Percentiles rank a stretch among this genome's conserved stretches.
Evolutionary conservation across 2,113 vertebrate genomes (phyloP).

Genomic region (Cinclus cinclus): DNA sequence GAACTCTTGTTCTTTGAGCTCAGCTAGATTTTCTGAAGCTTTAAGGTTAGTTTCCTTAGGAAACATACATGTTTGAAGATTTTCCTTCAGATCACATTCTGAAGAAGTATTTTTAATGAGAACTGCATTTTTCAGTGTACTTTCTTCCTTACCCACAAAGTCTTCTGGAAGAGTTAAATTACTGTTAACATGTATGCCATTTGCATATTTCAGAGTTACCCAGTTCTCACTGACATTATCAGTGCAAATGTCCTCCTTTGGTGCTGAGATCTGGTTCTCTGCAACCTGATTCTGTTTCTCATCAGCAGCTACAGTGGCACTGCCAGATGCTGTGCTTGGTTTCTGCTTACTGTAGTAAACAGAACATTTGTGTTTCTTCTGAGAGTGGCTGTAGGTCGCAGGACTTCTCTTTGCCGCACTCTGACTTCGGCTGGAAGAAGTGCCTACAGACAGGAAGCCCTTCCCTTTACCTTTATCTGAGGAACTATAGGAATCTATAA

Average conservation of each 20-base stretch:
- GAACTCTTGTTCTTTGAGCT: constrained; percentile 77
- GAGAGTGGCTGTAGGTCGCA: constrained; percentile 78
- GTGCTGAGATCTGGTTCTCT: constrained; percentile 44
- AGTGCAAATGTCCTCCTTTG: constrained; percentile 68
- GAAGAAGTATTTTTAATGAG: constrained; percentile 68
- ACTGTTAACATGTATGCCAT: constrained; percentile 63
- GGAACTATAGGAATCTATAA: constrained; percentile 84
- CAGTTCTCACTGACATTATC: constrained; percentile 69
- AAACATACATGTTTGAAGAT: constrained; percentile 87
- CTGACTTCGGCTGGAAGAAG: constrained; percentile 78
- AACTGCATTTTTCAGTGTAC: constrained; percentile 72
- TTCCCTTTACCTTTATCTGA: constrained; percentile 94
- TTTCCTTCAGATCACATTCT: constrained; percentile 72
- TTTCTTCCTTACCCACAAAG: constrained; percentile 75
- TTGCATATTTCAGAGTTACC: constrained; percentile 72
- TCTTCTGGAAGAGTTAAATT: constrained; percentile 71
- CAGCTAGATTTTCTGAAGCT: constrained; percentile 76
- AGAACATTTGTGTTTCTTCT: constrained; percentile 93
- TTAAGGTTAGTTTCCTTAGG: constrained; percentile 92
- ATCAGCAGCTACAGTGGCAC: constrained; percentile 51
- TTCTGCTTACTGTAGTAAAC: constrained; percentile 91
- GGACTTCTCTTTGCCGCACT: constrained; percentile 84
- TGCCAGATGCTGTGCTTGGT: constrained; percentile 53
- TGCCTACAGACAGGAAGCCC: constrained; percentile 83
- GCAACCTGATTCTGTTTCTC: constrained; percentile 60